Evolutionary conservation across 2,888 invertebrate genomes (phyloP), one percentile per base, ranked within the genome.

Genomic region (Orchesella flavescens): DNA sequence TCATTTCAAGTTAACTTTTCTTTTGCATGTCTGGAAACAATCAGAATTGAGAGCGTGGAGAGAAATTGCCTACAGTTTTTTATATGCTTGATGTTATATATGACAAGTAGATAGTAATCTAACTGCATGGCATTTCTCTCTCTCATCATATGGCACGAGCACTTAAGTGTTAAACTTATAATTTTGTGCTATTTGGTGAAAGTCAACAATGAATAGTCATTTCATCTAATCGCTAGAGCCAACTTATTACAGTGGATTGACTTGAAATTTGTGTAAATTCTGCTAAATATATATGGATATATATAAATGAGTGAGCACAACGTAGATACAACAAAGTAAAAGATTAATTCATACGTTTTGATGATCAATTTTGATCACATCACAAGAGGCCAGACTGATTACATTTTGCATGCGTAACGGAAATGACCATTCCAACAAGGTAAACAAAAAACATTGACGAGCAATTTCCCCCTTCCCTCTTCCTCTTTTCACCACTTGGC

Each of bases 341-440:
- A n/a, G n/a, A n/a, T n/a, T n/a, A n/a, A n/a, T n/a, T n/a, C n/a
- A n/a, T n/a, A n/a, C n/a, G n/a, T n/a, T n/a, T n/a, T n/a, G n/a
- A n/a, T n/a, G n/a, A n/a, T n/a, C n/a, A n/a, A n/a, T n/a, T 43
- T 65, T 65, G 65, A 65, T 34, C 65, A 65, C 65, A 44, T 9
- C 43, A 9, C 46, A 34, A 34, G 53, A 53, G 17, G 61, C 59
- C 23, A 55, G 55, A 44, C 46, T 68, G 68, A 81, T 81, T 81
- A 68, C 76, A 76, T 83, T 76, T 85, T 80, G 81, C 86, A 84
- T 87, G 85, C 68, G 84, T 72, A 71, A 83, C 82, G 87, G 87
- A 87, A 87, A 87, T 87, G 87, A 87, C 87, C 87, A 87, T 86
- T 86, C 86, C 59, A 61, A 21, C 13, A 74, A 34, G 43, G 71